Evolutionary conservation across 2,888 invertebrate species (phyloP).

Genomic region (Lumbricus terrestris): DNA sequence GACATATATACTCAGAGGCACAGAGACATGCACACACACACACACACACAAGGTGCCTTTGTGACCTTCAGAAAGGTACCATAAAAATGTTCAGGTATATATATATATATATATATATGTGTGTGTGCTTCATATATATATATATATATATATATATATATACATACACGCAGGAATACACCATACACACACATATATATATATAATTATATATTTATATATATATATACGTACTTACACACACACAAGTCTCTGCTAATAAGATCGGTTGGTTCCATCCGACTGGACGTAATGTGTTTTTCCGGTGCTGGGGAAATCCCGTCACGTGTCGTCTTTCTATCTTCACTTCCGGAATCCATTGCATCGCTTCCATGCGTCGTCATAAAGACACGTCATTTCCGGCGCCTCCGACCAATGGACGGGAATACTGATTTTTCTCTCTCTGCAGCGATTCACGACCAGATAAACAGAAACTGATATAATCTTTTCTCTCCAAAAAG

Average conservation of each 20-base stretch:
- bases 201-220: not conserved
- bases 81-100: too few species aligned
- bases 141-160: not conserved
- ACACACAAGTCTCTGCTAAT: not conserved
- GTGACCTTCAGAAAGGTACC: too few species aligned
- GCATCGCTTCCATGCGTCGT: not conserved
- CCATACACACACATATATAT: not conserved
- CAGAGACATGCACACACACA: not conserved
- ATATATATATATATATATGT: not conserved
- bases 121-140: not conserved
- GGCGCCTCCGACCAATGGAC: not conserved
- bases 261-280: not conserved
- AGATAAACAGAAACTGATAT: too few species aligned
- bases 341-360: not conserved
- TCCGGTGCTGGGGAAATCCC: not conserved
- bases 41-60: too few species aligned
- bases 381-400: not conserved
- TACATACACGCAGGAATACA: not conserved
- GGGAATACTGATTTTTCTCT: not conserved
- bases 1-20: too few species aligned
- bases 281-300: not conserved
- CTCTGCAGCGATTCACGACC: not conserved
- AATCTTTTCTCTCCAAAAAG: too few species aligned
- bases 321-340: too few species aligned
- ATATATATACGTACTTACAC: not conserved